Percentiles rank a stretch among this genome's conserved stretches.
These are phyloP conservation scores for Trematomus loennbergii DNA, from an alignment of 2,113 vertebrate genomes.

Conservation along the genomic window DNA sequence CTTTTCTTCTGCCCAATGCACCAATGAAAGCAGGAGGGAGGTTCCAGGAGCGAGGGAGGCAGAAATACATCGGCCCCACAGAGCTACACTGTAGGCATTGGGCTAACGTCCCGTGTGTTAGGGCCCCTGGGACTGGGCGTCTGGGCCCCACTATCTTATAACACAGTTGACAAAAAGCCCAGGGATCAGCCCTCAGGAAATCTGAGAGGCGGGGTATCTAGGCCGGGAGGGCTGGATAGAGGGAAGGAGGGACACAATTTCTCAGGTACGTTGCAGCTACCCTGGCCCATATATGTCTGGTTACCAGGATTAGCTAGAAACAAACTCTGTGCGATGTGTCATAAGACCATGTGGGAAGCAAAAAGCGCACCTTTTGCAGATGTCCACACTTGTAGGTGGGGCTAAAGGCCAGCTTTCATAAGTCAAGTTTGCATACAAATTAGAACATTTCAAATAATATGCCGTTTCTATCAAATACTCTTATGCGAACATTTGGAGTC, in stretches of 20 bases:
- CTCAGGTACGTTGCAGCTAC: conserved; percentile 59
- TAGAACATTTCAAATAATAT: not conserved
- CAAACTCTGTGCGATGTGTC: not conserved
- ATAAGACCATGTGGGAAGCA: not conserved
- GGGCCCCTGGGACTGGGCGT: conserved; percentile 82
- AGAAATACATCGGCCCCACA: conserved; percentile 66
- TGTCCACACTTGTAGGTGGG: not conserved
- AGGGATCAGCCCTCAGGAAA: conserved; percentile 79
- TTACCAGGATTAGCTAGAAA: not conserved
- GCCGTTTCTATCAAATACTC: not conserved
- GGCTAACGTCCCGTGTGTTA: conserved; percentile 72
- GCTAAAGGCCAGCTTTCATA: not conserved
- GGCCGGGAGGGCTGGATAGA: conserved; percentile 66
- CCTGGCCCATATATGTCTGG: conserved; percentile 39
- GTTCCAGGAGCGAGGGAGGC: conserved; percentile 44
- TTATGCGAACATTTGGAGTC: not conserved
- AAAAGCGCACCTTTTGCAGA: not conserved
- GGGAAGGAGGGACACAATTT: conserved; percentile 61
- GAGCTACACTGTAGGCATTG: conserved; percentile 60
- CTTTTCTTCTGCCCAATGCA: conserved; percentile 76
- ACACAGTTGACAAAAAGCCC: conserved; percentile 80
- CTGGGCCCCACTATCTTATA: conserved; percentile 81
- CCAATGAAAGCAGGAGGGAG: conserved; percentile 70
- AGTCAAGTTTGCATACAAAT: not conserved
- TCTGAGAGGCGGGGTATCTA: conserved; percentile 80